A percentile compares a stretch with the other conserved stretches of the same genome.
Conservation (phyloP, 2,113 vertebrate species). For the Phaetusa simplex region DNA sequence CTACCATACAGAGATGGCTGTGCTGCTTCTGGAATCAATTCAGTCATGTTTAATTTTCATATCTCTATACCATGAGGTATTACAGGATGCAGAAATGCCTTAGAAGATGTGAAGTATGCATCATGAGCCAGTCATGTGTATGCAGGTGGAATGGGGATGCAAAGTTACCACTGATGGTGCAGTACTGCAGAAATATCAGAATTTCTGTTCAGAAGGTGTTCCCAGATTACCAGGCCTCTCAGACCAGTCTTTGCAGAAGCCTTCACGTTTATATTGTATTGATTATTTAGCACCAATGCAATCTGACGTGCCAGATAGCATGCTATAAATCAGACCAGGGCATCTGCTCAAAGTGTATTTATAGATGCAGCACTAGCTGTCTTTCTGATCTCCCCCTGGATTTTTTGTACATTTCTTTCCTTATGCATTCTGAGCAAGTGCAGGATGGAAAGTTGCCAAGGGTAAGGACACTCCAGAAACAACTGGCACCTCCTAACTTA, state of each 20-base stretch:
- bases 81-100: not conserved
- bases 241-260: not conserved
- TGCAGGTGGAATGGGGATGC: not conserved
- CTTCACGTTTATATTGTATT: not conserved
- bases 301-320: not conserved
- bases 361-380: not conserved
- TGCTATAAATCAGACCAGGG: not conserved
- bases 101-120: not conserved
- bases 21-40: not conserved
- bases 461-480: not conserved
- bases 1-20: accelerated
- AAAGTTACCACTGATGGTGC: not conserved
- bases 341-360: not conserved
- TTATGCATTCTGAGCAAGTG: not conserved
- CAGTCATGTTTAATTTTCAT: not conserved
- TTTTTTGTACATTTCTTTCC: not conserved
- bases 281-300: not conserved
- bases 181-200: not conserved
- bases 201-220: not conserved
- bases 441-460: not conserved
- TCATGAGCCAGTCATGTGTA: not conserved
- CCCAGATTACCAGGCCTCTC: not conserved
- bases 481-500: slow-evolving; percentile 20
- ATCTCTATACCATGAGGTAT: not conserved
- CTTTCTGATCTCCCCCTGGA: not conserved